phyloP scores from a whole-genome alignment of 2,888 invertebrate species.

The Polydesmus complanatus region DNA sequence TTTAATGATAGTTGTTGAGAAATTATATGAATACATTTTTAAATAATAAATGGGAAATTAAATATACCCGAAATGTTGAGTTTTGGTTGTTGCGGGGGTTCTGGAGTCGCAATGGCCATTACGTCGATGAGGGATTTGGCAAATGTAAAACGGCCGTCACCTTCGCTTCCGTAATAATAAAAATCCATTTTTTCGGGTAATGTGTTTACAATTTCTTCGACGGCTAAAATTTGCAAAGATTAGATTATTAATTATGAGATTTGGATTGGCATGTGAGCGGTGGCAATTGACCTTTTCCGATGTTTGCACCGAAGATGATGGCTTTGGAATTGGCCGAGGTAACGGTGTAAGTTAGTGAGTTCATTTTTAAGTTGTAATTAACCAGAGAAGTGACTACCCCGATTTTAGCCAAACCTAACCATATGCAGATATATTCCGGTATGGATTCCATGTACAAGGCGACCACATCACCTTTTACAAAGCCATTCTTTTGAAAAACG shows the following conservation, averaged over 20 bases:
- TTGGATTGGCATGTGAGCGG: no score
- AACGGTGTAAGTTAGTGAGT: slow-evolving; percentile 74
- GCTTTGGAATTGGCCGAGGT: slow-evolving; percentile 75
- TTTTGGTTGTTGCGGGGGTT: no score
- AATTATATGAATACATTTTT: no score
- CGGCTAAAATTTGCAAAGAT: background rate
- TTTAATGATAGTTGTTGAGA: no score
- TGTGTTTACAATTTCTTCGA: background rate
- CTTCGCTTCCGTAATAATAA: background rate
- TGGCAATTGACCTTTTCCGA: slow-evolving; percentile 37
- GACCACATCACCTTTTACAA: slow-evolving; percentile 73
- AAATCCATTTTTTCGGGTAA: background rate
- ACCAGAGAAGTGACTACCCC: slow-evolving; percentile 58
- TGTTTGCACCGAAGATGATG: slow-evolving; percentile 62
- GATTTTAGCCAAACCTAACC: slow-evolving; percentile 79
- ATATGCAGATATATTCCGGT: slow-evolving; percentile 78
- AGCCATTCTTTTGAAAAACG: slow-evolving; percentile 62
- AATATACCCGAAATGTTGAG: no score
- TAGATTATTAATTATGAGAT: background rate
- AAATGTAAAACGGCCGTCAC: background rate
- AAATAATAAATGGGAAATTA: no score
- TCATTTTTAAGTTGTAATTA: slow-evolving; percentile 77
- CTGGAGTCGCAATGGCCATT: background rate
- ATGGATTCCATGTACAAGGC: slow-evolving; percentile 82
- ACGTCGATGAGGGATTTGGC: background rate